Base-by-base conservation (phyloP, 2,797 vertebrate genomes). In the Microchirus variegatus region DNA sequence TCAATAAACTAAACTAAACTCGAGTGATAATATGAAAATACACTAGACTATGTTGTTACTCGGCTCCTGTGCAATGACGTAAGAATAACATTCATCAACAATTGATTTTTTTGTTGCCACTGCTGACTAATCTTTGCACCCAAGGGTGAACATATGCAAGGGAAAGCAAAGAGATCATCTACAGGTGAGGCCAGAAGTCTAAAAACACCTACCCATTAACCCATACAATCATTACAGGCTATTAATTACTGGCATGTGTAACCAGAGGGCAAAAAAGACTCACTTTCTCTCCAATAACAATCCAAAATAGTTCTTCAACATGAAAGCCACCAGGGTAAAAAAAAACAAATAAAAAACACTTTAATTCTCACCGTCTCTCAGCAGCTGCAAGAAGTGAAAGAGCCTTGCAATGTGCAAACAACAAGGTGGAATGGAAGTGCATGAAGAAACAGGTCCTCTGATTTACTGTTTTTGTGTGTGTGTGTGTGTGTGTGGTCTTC, bases 391-490 rank as follows among this genome's bases (percentile, higher is more conserved):
- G 15, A 38, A 40, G 51, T 15, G 4, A 40, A n/a, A 16, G 41
- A 56, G 46, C 17, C 3, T 15, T 12, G 18, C 19, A 0, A 53
- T 36, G 53, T 38, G 61, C 36, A 17, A 62, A 76, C 49, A 64
- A 64, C 37, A 44, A 35, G 16, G 38, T 18, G 57, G 74, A 62
- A 63, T 53, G 18, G 18, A 59, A 75, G 46, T 38, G 8, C 10
- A 4, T 49, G 68, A 80, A 44, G 46, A 84, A 75, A 71, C 44
- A 9, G 45, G 46, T 43, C 35, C 26, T 71, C 46, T 63, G 83
- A 84, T 82, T 83, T 65, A 75, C 46, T 55, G 75, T 58, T 11
- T 61, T 42, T 78, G 43, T 40, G 50, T 56, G 15, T 17, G 26
- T 63, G 55, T 36, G 38, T 58, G 60, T 57, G 49, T 41, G n/a